phyloP scores from a whole-genome alignment of 2,797 vertebrate genomes.

The Aselliscus stoliczkanus region DNA sequence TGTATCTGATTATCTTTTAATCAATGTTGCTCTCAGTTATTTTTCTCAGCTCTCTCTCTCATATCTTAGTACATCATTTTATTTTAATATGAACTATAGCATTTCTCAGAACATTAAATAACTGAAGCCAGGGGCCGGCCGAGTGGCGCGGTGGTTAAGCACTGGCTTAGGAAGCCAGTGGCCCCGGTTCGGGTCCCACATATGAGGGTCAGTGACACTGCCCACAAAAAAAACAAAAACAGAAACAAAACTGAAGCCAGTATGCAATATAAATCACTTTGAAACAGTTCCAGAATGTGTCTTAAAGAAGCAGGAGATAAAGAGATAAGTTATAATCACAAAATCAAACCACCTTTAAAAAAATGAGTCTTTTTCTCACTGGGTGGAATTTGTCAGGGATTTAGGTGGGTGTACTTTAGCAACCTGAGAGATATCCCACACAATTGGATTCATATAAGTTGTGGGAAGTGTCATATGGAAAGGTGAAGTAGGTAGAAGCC shows the following conservation, averaged over 20 bases:
- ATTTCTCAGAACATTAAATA: slow-evolving; percentile 49
- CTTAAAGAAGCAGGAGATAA: slow-evolving; percentile 45
- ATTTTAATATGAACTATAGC: slow-evolving; percentile 28
- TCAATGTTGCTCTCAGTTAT: not conserved
- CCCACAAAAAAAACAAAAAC: no score
- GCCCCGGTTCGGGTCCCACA: no score
- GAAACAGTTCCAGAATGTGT: slow-evolving; percentile 35
- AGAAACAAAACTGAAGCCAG: slow-evolving; percentile 19
- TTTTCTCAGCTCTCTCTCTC: not conserved
- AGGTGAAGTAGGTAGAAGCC: not conserved
- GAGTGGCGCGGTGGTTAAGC: no score
- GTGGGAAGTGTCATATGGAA: not conserved
- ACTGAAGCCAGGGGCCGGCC: slow-evolving; percentile 27
- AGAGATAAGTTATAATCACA: not conserved
- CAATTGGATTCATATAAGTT: not conserved
- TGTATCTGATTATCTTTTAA: slow-evolving; percentile 10
- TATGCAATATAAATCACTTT: slow-evolving; percentile 49
- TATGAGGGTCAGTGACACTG: no score
- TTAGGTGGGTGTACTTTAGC: not conserved
- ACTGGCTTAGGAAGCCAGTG: no score
- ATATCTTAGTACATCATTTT: slow-evolving; percentile 40
- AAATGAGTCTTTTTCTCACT: slow-evolving; percentile 24
- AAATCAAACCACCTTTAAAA: slow-evolving; percentile 6
- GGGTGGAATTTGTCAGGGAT: not conserved
- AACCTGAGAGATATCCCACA: not conserved